Base-by-base conservation (phyloP, 1,140 invertebrate species). In the Euwallacea similis region DNA sequence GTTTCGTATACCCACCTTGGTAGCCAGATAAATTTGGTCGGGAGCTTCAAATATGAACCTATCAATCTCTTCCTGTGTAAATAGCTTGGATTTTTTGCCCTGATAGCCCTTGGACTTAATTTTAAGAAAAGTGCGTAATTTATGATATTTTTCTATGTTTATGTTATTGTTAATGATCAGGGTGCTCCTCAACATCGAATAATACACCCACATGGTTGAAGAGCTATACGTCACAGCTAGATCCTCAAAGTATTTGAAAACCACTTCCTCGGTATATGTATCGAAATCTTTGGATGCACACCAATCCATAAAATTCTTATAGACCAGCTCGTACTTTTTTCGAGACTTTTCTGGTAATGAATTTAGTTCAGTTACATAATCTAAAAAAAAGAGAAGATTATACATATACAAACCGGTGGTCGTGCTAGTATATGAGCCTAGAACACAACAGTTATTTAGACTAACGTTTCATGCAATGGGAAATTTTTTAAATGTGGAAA, bases 191-290 rank as follows among this genome's bases (percentile, higher is more conserved):
- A 79, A 58, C 75, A 77, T 79, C n/a, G 74, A 78, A 66, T 76
- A 78, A 10, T 61, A 41, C 0, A 70, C 53, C 76, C 77, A 78
- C 15, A 80, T 62, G 42, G 74, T 73, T 41, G 78, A 76, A 41
- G 76, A 68, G 66, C 75, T 75, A 2, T 66, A 69, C 43, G 11
- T 75, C 47, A 72, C 72, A 9, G 76, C 66, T 16, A 79, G 62
- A 72, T 74, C 64, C 41, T 70, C 21, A 50, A 78, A 80, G 74
- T 80, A 80, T 8, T 55, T 71, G 3, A 80, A 50, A 11, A 78
- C 46, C 9, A 75, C 68, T 54, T 72, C 66, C 68, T 79, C 76
- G 6, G 72, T 65, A 42, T 75, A 77, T 9, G 75, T 75, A 8
- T 71, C 71, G 11, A 59, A 68, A 33, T 75, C 62, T 9, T 76